Evolutionary conservation across 2,888 invertebrate genomes (phyloP).

Genomic region (Platerodrilus igneus): DNA sequence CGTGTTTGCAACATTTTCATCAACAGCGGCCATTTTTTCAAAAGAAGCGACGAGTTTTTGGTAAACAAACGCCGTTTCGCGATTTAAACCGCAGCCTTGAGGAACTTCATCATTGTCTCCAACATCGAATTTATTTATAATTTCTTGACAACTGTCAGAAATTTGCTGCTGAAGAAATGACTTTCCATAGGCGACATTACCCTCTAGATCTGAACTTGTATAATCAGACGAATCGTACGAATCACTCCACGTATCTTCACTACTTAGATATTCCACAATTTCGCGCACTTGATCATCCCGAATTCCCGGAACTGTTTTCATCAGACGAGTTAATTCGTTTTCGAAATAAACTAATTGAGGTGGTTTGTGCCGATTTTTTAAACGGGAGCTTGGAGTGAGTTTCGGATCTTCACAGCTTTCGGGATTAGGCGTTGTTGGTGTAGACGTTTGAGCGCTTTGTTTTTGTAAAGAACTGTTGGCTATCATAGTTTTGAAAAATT

Average conservation of each 20-base stretch:
- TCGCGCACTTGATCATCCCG: slow-evolving; percentile 86
- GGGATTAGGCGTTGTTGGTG: slow-evolving; percentile 51
- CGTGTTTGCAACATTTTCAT: slow-evolving; percentile 47
- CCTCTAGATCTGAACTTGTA: slow-evolving; percentile 82
- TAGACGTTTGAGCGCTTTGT: slow-evolving; percentile 50
- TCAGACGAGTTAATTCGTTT: slow-evolving; percentile 80
- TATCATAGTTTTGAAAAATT: slow-evolving; percentile 89
- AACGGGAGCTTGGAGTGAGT: slow-evolving; percentile 55
- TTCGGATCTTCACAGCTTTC: slow-evolving; percentile 39
- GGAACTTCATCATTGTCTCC: slow-evolving; percentile 50
- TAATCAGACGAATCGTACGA: slow-evolving; percentile 91
- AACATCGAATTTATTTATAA: slow-evolving; percentile 78
- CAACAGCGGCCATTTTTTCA: slow-evolving; percentile 66
- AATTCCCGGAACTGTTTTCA: slow-evolving; percentile 91
- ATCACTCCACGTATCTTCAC: slow-evolving; percentile 91
- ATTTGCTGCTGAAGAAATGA: slow-evolving; percentile 77
- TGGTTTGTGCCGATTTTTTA: slow-evolving; percentile 66
- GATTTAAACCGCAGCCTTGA: slow-evolving; percentile 53
- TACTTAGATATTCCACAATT: slow-evolving; percentile 87
- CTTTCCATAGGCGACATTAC: slow-evolving; percentile 57
- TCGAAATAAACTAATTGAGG: slow-evolving; percentile 86
- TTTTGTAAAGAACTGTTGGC: slow-evolving; percentile 52
- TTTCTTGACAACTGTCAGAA: slow-evolving; percentile 82
- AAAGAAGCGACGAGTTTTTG: slow-evolving; percentile 80
- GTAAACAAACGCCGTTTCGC: slow-evolving; percentile 83